Conservation (phyloP, 2,113 vertebrate genomes). For the Vidua macroura region DNA sequence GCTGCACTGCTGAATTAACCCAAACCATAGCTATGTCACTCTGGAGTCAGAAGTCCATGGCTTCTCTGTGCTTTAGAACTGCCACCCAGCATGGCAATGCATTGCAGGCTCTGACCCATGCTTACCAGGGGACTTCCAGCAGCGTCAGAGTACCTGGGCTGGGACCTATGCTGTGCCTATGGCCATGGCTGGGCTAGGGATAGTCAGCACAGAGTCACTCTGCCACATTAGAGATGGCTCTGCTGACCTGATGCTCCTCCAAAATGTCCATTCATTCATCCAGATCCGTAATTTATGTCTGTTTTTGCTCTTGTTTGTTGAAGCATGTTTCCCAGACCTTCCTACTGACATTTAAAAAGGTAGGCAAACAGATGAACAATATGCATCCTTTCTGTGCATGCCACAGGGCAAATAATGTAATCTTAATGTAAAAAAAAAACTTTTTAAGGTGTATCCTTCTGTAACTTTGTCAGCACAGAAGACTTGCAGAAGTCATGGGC, state of each 20-base stretch:
- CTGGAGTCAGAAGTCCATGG: background rate
- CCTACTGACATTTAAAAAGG: background rate
- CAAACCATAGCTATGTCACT: background rate
- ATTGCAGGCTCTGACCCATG: background rate
- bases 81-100: background rate
- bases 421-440: background rate
- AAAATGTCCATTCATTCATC: background rate
- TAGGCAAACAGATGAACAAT: background rate
- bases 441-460: background rate
- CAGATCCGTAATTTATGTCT: background rate
- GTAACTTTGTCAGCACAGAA: background rate
- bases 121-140: background rate
- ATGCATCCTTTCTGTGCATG: background rate
- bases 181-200: accelerated
- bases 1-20: background rate
- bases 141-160: accelerated
- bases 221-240: accelerated
- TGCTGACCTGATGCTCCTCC: background rate
- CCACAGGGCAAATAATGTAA: background rate
- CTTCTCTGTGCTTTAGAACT: background rate
- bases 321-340: background rate
- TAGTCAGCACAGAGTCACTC: accelerated
- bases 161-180: accelerated
- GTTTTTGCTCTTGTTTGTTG: background rate
- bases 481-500: background rate